Conservation (phyloP, 2,888 invertebrate genomes). For the Drosophila recens region DNA sequence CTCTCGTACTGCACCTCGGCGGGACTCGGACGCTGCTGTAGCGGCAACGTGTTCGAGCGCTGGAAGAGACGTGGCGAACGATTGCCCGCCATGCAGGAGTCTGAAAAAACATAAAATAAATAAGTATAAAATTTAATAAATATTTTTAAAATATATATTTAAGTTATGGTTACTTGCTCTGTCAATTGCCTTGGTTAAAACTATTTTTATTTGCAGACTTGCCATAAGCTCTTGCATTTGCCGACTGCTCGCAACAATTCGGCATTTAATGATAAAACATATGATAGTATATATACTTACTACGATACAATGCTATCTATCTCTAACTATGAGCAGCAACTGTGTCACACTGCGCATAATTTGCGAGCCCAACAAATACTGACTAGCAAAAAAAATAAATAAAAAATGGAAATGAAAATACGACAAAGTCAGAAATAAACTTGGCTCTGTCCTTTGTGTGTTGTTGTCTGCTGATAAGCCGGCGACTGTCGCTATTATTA, state of each 20-base stretch:
- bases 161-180: constrained; percentile 52
- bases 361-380: constrained; percentile 32
- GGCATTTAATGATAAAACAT: constrained; percentile 16
- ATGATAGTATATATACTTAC: constrained; percentile 19
- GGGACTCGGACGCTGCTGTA: constrained; percentile 81
- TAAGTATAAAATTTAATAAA: not conserved
- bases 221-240: constrained; percentile 68
- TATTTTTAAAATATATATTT: not conserved
- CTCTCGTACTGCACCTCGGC: constrained; percentile 83
- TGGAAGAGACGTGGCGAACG: constrained; percentile 76
- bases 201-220: constrained; percentile 78
- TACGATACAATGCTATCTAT: constrained; percentile 29
- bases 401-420: constrained; percentile 2
- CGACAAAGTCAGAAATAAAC: constrained; percentile 28
- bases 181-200: constrained; percentile 57
- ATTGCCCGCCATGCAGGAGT: constrained; percentile 84
- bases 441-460: constrained; percentile 29
- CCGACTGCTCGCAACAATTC: constrained; percentile 8
- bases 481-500: constrained; percentile 58
- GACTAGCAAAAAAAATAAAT: not conserved
- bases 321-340: constrained; percentile 33
- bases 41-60: constrained; percentile 74
- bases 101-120: constrained; percentile 47
- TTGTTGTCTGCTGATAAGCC: constrained; percentile 55
- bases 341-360: constrained; percentile 64